phyloP scores from a whole-genome alignment of 2,888 invertebrate species.

The Blastobasis lacticolella region DNA sequence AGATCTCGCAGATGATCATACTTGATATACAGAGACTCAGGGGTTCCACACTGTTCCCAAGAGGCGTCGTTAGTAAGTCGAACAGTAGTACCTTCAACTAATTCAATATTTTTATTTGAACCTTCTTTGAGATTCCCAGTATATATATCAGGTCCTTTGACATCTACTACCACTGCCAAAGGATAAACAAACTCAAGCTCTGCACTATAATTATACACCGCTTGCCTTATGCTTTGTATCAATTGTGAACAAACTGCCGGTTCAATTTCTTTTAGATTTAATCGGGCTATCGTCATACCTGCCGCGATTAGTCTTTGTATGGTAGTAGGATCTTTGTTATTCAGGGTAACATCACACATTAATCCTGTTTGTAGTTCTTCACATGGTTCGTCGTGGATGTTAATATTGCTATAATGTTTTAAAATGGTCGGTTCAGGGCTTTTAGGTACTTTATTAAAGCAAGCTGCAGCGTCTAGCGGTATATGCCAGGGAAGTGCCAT shows the following conservation, averaged over 20 bases:
- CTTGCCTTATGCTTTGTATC: constrained; percentile 22
- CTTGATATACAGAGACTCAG: constrained; percentile 48
- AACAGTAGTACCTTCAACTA: constrained; percentile 27
- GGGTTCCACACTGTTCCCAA: constrained; percentile 44
- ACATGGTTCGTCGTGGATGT: constrained; percentile 13
- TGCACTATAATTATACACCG: constrained; percentile 21
- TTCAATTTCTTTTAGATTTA: constrained; percentile 22
- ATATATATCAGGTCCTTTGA: constrained; percentile 16
- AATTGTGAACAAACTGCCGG: constrained; percentile 20
- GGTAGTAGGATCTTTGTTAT: constrained; percentile 15
- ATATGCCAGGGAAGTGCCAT: constrained; percentile 19
- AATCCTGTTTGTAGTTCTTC: constrained; percentile 18
- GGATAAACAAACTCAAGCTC: constrained; percentile 27
- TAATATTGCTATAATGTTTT: constrained; percentile 15
- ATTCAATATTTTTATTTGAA: constrained; percentile 10
- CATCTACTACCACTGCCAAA: constrained; percentile 20
- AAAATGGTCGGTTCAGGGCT: constrained; percentile 10
- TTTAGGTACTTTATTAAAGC: constrained; percentile 3
- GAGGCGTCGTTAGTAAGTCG: constrained; percentile 40
- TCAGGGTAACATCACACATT: constrained; percentile 17
- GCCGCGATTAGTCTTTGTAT: constrained; percentile 23
- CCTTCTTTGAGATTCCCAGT: constrained; percentile 14
- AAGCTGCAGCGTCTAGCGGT: constrained; percentile 12
- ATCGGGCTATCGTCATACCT: constrained; percentile 26
- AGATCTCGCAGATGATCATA: constrained; percentile 42